Evolutionary conservation across 2,797 vertebrate species (phyloP), one percentile per base, ranked within the genome.

Genomic region (Pseudomugil tenellus): DNA sequence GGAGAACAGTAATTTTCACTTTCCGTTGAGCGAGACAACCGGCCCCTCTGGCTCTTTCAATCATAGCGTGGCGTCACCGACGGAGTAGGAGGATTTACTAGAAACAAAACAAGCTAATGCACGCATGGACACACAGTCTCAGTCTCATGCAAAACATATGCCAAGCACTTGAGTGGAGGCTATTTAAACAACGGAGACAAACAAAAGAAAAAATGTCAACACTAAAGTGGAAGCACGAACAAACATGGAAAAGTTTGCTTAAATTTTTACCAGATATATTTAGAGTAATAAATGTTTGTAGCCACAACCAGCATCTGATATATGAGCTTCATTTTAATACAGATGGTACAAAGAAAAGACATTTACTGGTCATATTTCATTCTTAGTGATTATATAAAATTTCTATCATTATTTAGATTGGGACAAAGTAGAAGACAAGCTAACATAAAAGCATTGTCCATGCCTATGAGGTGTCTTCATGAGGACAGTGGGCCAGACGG

Each of bases 1-100:
- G 62, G 7, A 84, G 62, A 58, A 81, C 58, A 63, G 85, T 83
- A 80, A 83, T 88, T 89, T 89, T 91, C 87, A 89, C 88, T 90
- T 89, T 89, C 80, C 68, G 58, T 21, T 1, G 43, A 79, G 67
- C 3, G 52, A 85, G 80, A 84, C 80, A 2, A 25, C 32, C 31
- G 17, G 34, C 54, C 61, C 76, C 67, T 60, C 59, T 9, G 64
- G 74, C 71, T 73, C 68, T 84, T 77, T 85, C 77, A 87, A 84
- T 87, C 89, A 86, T 69, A 66, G 59, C 68, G 72, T 53, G 63
- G 72, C 76, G 60, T 85, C 78, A 82, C 65, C 21, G 43, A 60
- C 35, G 21, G 25, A 68, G 57, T 68, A 53, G 67, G 58, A 67
- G 74, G 56, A 85, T 34, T 58, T 32, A n/a, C 67, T 1, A 43